phyloP scores from a whole-genome alignment of 2,888 invertebrate species.

The Mythimna albipuncta region DNA sequence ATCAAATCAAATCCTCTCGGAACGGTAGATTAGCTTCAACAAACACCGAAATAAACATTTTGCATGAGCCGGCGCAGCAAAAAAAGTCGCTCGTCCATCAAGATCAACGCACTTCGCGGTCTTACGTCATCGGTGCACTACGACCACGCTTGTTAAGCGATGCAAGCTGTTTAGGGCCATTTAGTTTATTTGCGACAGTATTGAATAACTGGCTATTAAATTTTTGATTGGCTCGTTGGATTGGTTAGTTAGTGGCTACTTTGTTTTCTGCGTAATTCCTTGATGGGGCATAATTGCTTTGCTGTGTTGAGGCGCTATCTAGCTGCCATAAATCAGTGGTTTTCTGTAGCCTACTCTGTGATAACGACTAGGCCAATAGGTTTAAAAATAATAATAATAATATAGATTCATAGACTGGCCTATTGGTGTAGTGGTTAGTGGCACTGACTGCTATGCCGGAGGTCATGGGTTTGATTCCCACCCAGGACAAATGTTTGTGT shows the following conservation, averaged over 20 bases:
- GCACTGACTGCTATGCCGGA: no score
- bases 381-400: no score
- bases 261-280: slow-evolving; percentile 9
- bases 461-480: no score
- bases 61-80: slow-evolving; percentile 44
- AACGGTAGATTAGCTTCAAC: slow-evolving; percentile 4
- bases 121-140: slow-evolving; percentile 57
- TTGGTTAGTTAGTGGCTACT: not conserved
- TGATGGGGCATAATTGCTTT: not conserved
- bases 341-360: no score
- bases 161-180: slow-evolving; percentile 48
- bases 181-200: slow-evolving; percentile 36
- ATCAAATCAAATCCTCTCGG: no score
- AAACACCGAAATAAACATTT: slow-evolving; percentile 25
- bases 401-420: no score
- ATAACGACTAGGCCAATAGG: no score
- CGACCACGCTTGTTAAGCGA: slow-evolving; percentile 36
- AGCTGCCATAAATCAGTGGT: no score
- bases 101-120: slow-evolving; percentile 61
- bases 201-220: slow-evolving; percentile 40
- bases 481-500: no score
- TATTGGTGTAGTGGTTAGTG: no score
- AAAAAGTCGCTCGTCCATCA: slow-evolving; percentile 50
- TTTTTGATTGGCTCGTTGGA: slow-evolving; percentile 32
- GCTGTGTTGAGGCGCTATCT: not conserved